Evolutionary conservation across 92 coral and sea anemone species (phyloP), one percentile per base, ranked within the genome.

Genomic region (Zoanthus gigantus): DNA sequence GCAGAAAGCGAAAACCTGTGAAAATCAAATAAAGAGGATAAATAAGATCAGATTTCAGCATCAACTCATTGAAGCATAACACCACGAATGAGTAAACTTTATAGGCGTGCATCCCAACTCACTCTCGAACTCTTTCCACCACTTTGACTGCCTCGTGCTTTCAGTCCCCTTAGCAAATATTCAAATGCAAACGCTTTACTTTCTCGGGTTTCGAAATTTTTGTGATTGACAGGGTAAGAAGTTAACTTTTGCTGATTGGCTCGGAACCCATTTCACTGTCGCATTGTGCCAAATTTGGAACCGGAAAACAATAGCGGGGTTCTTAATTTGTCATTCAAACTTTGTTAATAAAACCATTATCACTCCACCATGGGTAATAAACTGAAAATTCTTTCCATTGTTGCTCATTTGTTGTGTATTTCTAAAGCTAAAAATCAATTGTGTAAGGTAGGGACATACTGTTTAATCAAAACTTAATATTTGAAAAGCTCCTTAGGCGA

Each of bases 1-100:
- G 91, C 92, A 94, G 96, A 92, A 89, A 93, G 92, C 96, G 94
- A 95, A 95, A 94, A 93, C 90, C 98, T 95, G 98, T 95, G 98
- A 95, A 95, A 95, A 91, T 91, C 98, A 95, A 95, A 95, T 95
- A 95, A 91, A 89, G 94, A 87, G 86, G 90, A 90, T 94, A 95
- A 95, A 95, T 95, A 95, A 95, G 91, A 95, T 95, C 98, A 95
- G 89, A 88, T 95, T 95, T 95, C 98, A 91, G 88, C 88, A 71
- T 75, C 94, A 95, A 93, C 57, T 89, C 96, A 95, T 57, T 95
- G 94, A 86, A 93, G 94, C 98, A 95, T 95, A 87, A 87, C 90
- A 83, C 78, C 76, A 61, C 57, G 60, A 79, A 68, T 76, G 29
- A 65, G 86, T 85, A 74, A 58, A 60, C 69, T 56, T 68, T 80